Evolutionary conservation across 2,113 vertebrate genomes (phyloP), one percentile per base, ranked within the genome.

Genomic region (Empidonax traillii): DNA sequence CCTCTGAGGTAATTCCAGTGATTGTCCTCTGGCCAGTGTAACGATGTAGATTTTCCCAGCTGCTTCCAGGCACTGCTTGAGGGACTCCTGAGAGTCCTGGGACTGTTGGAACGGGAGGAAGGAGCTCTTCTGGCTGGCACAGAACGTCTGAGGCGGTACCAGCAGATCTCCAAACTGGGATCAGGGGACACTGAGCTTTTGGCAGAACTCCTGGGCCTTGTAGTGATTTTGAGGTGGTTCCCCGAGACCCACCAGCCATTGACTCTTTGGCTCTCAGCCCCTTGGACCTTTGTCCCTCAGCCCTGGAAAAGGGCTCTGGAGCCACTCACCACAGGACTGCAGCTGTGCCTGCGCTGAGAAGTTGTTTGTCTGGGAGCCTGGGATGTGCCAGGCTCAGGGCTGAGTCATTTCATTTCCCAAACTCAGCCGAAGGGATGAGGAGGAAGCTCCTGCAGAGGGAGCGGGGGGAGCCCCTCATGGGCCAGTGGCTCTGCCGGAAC

Each of bases 341-440:
- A 85, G 91, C 93, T 95, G 96, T 35, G 74, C 19, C 3, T 56
- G 78, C 1, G 17, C 80, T 5, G n/a, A 46, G 71, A 0, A 9
- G 65, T 41, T 87, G 95, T 89, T 97, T 94, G 91, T 82, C 84
- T 44, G 44, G 4, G 3, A 44, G 61, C 77, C 69, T 2, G 69
- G 81, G 91, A 95, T 87, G 96, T 96, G 87, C 95, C 93, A 76
- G 95, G 33, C 73, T 61, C 69, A 1, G 67, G 86, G 46, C 88
- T 95, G 89, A 94, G 69, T 94, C 87, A 81, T 53, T 56, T 47
- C 18, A 2, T 68, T 37, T 68, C 94, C 89, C 73, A 12, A 35
- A 35, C 0, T 51, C 5, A 7, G 94, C 41, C 10, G 31, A 1
- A 51, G 87, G 84, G 92, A 41, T 59, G 71, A 47, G 1, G 33